phyloP scores from a whole-genome alignment of 2,888 invertebrate genomes.

The Thecocarcelia acutangulata region DNA sequence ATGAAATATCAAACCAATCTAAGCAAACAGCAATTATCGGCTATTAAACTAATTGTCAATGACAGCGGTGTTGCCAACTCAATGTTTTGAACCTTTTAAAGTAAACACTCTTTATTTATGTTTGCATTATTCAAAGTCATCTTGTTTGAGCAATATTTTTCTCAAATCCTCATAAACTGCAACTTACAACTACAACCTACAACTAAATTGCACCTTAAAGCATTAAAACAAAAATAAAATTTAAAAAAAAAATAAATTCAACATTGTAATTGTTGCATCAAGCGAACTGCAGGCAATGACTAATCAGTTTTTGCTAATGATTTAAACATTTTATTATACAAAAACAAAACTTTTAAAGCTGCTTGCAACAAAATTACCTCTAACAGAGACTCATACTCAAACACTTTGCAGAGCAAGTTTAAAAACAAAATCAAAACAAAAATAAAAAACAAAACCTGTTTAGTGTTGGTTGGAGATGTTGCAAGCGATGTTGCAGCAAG shows the following conservation, averaged over 20 bases:
- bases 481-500: slow-evolving; percentile 11
- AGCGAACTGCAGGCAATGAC: slow-evolving; percentile 10
- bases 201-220: no score
- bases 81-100: no score
- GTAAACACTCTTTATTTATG: no score
- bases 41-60: no score
- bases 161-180: no score
- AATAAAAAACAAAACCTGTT: slow-evolving; percentile 38
- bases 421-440: background rate
- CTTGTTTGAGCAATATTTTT: no score
- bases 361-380: background rate
- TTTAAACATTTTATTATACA: background rate
- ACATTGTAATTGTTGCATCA: background rate
- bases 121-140: no score
- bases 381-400: background rate
- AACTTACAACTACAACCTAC: no score
- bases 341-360: slow-evolving; percentile 15
- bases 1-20: no score
- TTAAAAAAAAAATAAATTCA: slow-evolving; percentile 10
- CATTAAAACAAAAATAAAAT: no score
- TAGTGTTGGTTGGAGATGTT: slow-evolving; percentile 34
- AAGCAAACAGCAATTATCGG: no score
- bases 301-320: slow-evolving; percentile 12
- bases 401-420: background rate
- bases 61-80: no score